Conservation (phyloP, 2,797 vertebrate genomes). For the Mus spretus region DNA sequence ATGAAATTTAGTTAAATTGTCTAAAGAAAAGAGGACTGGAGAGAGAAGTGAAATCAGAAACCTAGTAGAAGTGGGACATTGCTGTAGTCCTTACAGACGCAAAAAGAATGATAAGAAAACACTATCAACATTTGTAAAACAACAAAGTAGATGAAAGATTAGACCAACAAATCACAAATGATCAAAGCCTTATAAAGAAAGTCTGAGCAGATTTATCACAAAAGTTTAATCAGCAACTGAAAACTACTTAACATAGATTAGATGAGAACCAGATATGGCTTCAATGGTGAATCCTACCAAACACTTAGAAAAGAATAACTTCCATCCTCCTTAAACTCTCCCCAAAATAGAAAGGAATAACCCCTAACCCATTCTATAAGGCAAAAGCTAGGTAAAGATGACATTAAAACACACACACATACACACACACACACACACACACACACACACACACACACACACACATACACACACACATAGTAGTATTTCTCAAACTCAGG, state of each 20-base stretch:
- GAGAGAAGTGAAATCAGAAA: conserved; percentile 48
- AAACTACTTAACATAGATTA: conserved; percentile 26
- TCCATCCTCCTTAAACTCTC: neutral
- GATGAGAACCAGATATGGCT: neutral
- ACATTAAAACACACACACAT: neutral
- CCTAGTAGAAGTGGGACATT: neutral
- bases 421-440: too few species aligned
- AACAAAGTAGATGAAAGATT: neutral
- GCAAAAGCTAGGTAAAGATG: neutral
- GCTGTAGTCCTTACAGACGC: conserved; percentile 36
- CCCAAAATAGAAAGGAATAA: neutral
- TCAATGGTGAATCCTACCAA: conserved; percentile 42
- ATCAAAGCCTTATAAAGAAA: conserved; percentile 18
- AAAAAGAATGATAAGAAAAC: conserved; percentile 22
- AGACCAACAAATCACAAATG: conserved; percentile 31
- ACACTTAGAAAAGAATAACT: conserved; percentile 34
- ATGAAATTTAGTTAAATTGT: conserved; percentile 9
- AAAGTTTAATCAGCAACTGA: conserved; percentile 19
- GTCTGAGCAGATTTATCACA: conserved; percentile 17
- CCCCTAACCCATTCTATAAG: conserved; percentile 4
- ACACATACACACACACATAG: neutral
- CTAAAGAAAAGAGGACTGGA: neutral
- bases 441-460: neutral
- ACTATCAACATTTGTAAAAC: neutral
- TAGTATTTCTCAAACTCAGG: neutral